A percentile compares a stretch with the other conserved stretches of the same genome.
Evolutionary conservation across 2,113 vertebrate genomes (phyloP).

Genomic region (Bubo bubo): DNA sequence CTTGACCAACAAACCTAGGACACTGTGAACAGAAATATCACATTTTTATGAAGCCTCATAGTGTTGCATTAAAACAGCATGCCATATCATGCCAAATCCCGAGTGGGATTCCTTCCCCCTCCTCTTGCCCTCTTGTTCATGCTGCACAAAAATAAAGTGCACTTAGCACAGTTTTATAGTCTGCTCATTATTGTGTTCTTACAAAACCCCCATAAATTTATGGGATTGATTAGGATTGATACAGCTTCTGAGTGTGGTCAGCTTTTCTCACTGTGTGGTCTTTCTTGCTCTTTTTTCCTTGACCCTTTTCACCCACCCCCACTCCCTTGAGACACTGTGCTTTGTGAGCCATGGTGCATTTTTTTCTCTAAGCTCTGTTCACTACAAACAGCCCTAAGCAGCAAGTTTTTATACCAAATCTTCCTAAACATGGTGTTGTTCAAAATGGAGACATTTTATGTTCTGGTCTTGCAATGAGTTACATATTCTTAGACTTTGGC

Average conservation of each 20-base stretch:
- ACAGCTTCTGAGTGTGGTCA: not conserved
- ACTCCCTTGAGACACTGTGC: not conserved
- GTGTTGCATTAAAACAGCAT: slow-evolving; percentile 3
- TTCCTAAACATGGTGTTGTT: not conserved
- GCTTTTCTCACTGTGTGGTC: slow-evolving; percentile 66
- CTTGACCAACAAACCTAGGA: not conserved
- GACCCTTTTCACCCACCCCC: not conserved
- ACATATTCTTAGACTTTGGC: not conserved
- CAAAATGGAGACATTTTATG: not conserved
- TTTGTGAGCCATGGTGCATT: not conserved
- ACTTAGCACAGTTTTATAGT: not conserved
- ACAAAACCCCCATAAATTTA: not conserved
- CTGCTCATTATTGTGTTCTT: not conserved
- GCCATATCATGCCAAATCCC: not conserved
- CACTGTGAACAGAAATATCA: slow-evolving; percentile 3
- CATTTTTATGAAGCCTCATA: slow-evolving; percentile 49
- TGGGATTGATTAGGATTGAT: not conserved
- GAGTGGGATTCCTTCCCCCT: not conserved
- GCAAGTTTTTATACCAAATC: not conserved
- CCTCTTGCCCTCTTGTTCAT: not conserved
- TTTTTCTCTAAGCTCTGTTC: not conserved
- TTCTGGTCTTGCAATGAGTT: not conserved
- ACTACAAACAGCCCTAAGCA: not conserved
- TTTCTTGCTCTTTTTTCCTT: slow-evolving; percentile 12
- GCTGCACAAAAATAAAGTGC: not conserved